phyloP scores from a whole-genome alignment of 2,797 vertebrate species.

The Scarus forsteni region DNA sequence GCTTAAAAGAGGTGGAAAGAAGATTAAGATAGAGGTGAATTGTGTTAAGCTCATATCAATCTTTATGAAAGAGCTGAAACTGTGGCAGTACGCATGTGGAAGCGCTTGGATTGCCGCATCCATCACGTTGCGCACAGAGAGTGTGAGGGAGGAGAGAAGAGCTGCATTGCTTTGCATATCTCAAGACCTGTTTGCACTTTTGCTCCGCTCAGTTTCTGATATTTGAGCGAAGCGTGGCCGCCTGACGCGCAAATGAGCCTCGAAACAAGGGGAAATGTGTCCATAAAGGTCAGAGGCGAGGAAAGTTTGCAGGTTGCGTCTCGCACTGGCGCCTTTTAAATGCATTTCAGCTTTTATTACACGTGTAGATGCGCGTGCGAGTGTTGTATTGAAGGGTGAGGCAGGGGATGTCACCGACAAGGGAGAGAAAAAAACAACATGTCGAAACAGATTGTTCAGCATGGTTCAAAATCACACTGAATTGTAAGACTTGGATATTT shows the following conservation, averaged over 20 bases:
- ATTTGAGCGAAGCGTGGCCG: background rate
- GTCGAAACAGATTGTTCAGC: too few relatives aligned
- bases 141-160: conserved; percentile 37
- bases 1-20: background rate
- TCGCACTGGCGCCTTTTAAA: conserved; percentile 34
- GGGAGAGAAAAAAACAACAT: background rate
- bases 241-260: background rate
- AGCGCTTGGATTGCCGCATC: conserved; percentile 65
- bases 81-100: background rate
- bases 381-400: background rate
- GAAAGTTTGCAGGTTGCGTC: conserved; percentile 45
- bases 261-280: background rate
- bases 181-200: conserved; percentile 54
- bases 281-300: conserved; percentile 12
- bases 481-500: background rate
- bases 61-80: background rate
- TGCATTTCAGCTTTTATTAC: conserved; percentile 19
- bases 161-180: conserved; percentile 84
- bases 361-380: conserved; percentile 27
- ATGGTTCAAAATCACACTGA: too few relatives aligned
- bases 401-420: conserved; percentile 6
- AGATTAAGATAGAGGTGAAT: background rate
- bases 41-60: background rate
- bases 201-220: conserved; percentile 21
- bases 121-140: conserved; percentile 54